phyloP scores from a whole-genome alignment of 2,888 invertebrate species.

The Ommatoiulus sabulosus region DNA sequence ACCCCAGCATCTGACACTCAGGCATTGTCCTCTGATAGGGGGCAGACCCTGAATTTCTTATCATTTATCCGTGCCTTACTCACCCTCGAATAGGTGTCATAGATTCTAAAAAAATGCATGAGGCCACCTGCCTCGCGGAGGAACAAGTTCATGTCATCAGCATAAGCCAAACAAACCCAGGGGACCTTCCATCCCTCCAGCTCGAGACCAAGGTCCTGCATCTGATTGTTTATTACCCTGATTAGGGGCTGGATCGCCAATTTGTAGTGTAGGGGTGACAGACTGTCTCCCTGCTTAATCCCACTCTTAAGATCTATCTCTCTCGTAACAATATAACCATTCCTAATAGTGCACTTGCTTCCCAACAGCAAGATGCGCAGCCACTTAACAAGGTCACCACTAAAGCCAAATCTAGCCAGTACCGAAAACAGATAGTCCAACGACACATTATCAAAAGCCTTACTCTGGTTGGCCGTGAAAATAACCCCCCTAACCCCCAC shows the following conservation, averaged over 20 bases:
- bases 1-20: no score
- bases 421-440: neutral
- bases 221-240: neutral
- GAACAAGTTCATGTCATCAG: no score
- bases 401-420: neutral
- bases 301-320: neutral
- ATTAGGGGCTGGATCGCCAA: neutral
- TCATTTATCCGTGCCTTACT: no score
- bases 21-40: neutral
- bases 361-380: neutral
- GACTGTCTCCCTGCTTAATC: neutral
- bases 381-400: neutral
- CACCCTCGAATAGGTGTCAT: neutral
- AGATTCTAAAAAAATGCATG: no score
- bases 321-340: neutral
- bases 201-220: neutral
- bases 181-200: no score
- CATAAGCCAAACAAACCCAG: neutral
- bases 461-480: neutral
- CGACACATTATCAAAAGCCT: neutral
- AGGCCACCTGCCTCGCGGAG: no score
- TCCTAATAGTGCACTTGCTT: neutral
- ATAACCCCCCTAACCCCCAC: neutral
- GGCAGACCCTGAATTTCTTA: no score
- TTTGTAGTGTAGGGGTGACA: neutral